Percentiles rank a stretch among this genome's conserved stretches.
Conservation (phyloP, 2,113 vertebrate species). For the Brevimyrus niger region DNA sequence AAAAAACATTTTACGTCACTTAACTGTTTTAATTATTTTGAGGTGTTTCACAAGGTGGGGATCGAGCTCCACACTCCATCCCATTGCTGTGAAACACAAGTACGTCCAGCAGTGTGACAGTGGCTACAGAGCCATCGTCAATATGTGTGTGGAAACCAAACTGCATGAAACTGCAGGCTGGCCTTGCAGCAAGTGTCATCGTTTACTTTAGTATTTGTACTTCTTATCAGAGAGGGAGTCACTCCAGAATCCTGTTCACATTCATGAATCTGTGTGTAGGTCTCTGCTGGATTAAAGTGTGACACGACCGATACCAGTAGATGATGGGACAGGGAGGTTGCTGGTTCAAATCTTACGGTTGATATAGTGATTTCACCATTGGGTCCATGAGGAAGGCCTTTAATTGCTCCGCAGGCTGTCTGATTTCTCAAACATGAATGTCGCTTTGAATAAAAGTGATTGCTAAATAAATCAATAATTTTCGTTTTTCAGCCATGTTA, state of each 20-base stretch:
- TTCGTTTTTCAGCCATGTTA: not conserved
- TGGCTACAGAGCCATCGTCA: not conserved
- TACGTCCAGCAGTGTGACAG: not conserved
- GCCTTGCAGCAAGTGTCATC: not conserved
- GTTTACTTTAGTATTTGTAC: not conserved
- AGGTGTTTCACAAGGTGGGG: not conserved
- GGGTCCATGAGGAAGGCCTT: not conserved
- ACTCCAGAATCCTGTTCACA: not conserved
- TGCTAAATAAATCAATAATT: not conserved
- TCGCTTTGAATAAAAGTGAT: not conserved
- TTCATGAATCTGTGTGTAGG: conserved; percentile 13
- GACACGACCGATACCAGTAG: not conserved
- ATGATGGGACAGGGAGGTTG: not conserved
- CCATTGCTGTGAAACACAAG: not conserved
- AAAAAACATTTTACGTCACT: not conserved
- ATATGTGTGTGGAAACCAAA: not conserved
- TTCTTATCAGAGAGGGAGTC: not conserved
- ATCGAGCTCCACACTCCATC: not conserved
- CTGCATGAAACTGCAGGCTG: not conserved
- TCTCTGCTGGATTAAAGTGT: conserved; percentile 13
- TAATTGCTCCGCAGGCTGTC: not conserved
- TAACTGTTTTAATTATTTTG: not conserved
- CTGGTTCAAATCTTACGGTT: not conserved
- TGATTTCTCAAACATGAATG: not conserved
- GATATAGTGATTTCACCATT: not conserved